Evolutionary conservation across 1,140 invertebrate genomes (phyloP).

Genomic region (Mactra quadrangularis): DNA sequence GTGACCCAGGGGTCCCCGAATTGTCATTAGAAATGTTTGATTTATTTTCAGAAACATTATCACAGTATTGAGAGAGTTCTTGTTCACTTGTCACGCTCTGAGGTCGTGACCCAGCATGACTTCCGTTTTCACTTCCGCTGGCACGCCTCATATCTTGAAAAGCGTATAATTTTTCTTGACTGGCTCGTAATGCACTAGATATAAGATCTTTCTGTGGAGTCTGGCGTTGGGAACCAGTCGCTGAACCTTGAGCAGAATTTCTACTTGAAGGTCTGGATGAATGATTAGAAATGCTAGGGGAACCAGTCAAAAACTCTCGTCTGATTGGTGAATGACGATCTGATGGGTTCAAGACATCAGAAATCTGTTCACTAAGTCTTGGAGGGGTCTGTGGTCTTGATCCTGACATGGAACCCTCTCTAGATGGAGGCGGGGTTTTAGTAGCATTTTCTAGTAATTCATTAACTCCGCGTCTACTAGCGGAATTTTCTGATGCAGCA

Average conservation of each 20-base stretch:
- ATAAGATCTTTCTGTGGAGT: slow-evolving; percentile 55
- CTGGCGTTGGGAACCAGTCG: slow-evolving; percentile 37
- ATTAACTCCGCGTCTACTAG: slow-evolving; percentile 21
- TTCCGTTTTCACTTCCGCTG: slow-evolving; percentile 35
- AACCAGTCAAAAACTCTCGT: slow-evolving; percentile 39
- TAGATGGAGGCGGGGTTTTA: slow-evolving; percentile 3
- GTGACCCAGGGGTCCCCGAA: slow-evolving; percentile 28
- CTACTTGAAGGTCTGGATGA: slow-evolving; percentile 4
- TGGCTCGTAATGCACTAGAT: slow-evolving; percentile 54
- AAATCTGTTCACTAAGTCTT: slow-evolving; percentile 41
- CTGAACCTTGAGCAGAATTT: slow-evolving; percentile 45
- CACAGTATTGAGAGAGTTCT: slow-evolving; percentile 74
- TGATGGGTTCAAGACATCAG: slow-evolving; percentile 51
- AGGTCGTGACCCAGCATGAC: slow-evolving; percentile 60
- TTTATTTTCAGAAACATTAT: slow-evolving; percentile 19
- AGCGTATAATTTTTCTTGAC: slow-evolving; percentile 69
- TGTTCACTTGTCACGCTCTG: slow-evolving; percentile 76
- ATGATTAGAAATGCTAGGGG: slow-evolving; percentile 17
- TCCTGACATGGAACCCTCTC: neutral
- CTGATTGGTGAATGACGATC: slow-evolving; percentile 58
- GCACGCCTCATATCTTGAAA: slow-evolving; percentile 41
- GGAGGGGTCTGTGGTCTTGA: slow-evolving; percentile 36
- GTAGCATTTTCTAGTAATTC: slow-evolving; percentile 37
- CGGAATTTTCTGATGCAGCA: slow-evolving; percentile 22
- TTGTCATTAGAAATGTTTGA: slow-evolving; percentile 7